Conservation (phyloP, 2,888 invertebrate species). For the Calliopum simillimum region DNA sequence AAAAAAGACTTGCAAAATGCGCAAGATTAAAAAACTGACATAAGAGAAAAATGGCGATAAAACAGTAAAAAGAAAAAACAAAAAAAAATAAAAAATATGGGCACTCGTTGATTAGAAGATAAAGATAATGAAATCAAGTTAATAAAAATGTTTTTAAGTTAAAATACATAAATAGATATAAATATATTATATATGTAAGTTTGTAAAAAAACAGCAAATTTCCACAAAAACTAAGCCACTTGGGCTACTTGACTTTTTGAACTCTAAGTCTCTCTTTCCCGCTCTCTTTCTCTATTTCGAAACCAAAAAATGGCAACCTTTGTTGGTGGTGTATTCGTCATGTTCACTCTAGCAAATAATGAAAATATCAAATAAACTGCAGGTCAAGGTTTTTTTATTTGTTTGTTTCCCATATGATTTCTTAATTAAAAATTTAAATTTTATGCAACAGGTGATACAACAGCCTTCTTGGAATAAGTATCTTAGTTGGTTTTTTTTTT, state of each 20-base stretch:
- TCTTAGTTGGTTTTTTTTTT: too few species aligned
- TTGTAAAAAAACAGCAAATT: too few species aligned
- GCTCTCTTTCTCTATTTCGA: too few species aligned
- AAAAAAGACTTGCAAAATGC: background rate
- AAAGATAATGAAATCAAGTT: background rate
- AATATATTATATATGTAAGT: too few species aligned
- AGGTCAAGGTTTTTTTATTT: slow-evolving; percentile 11
- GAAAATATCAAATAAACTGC: background rate
- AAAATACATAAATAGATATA: background rate
- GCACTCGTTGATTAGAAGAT: background rate
- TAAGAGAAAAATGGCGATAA: background rate
- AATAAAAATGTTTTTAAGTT: background rate
- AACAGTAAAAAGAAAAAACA: background rate
- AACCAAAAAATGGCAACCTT: too few species aligned
- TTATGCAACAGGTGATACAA: slow-evolving; percentile 4
- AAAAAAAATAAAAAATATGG: background rate
- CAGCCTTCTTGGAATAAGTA: too few species aligned
- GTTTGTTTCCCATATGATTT: background rate
- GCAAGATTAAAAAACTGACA: background rate
- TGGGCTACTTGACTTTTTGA: too few species aligned
- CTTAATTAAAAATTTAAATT: slow-evolving; percentile 5
- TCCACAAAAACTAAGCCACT: too few species aligned
- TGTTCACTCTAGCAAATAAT: too few species aligned
- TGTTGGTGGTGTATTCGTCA: too few species aligned
- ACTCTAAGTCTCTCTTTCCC: too few species aligned